phyloP scores from a whole-genome alignment of 2,113 vertebrate genomes.

The Otus sunia region DNA sequence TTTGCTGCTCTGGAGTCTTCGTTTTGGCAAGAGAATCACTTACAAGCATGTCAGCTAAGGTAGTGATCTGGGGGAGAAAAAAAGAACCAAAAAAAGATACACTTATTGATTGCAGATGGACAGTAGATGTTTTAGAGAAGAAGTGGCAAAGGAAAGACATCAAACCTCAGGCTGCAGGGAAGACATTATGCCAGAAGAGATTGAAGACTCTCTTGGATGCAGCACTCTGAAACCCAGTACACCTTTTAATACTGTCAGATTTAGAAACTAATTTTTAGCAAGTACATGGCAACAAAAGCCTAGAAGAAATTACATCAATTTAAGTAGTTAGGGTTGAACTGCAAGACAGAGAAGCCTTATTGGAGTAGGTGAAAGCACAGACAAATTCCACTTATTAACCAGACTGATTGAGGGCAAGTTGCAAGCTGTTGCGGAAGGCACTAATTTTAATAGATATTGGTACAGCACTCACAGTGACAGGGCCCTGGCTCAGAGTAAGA shows the following conservation, averaged over 20 bases:
- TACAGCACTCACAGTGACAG: not conserved
- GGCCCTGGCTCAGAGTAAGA: not conserved
- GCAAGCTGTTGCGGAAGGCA: not conserved
- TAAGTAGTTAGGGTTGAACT: not conserved
- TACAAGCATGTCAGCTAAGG: not conserved
- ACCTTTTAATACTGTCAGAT: not conserved
- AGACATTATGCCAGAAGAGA: not conserved
- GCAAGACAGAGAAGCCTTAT: not conserved
- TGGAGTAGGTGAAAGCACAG: conserved; percentile 6
- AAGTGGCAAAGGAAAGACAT: not conserved
- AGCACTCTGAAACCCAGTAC: not conserved
- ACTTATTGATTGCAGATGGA: not conserved
- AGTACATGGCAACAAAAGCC: not conserved
- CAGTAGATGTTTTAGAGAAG: not conserved
- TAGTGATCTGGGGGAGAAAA: not conserved
- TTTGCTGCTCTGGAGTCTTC: not conserved
- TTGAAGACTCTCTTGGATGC: not conserved
- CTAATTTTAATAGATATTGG: not conserved
- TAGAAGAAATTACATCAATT: not conserved
- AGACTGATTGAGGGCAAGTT: not conserved
- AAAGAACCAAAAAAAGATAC: not conserved
- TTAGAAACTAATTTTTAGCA: not conserved
- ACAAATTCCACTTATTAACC: not conserved
- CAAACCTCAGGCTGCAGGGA: not conserved
- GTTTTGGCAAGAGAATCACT: not conserved